Evolutionary conservation across 2,888 invertebrate genomes (phyloP).

Genomic region (Labia minor): DNA sequence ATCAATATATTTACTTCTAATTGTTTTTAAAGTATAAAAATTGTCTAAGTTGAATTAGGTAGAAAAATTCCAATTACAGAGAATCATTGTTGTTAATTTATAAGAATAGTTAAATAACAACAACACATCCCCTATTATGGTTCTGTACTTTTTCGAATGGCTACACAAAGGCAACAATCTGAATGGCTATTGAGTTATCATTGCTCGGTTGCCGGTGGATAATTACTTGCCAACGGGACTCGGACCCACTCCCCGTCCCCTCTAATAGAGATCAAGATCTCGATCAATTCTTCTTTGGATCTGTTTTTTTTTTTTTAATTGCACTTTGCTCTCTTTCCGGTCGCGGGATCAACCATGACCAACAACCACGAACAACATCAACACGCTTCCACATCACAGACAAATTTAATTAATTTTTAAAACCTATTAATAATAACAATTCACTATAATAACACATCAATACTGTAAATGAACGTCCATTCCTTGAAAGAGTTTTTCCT

Average conservation of each 20-base stretch:
- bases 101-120: slow-evolving; percentile 15
- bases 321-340: slow-evolving; percentile 7
- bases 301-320: background rate
- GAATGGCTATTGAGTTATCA: slow-evolving; percentile 7
- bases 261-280: background rate
- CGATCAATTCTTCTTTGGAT: background rate
- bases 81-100: no score
- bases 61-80: no score
- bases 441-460: no score
- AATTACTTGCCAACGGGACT: background rate
- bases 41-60: no score
- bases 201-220: background rate
- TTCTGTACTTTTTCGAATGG: background rate
- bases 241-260: background rate
- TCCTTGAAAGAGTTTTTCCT: no score
- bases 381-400: background rate
- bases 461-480: no score
- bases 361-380: background rate
- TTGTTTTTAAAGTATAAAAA: no score
- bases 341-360: background rate
- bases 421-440: no score
- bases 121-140: background rate
- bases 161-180: background rate
- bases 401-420: background rate
- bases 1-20: no score